Conservation (phyloP, 1,140 invertebrate species). For the Macrobrachium rosenbergii region DNA sequence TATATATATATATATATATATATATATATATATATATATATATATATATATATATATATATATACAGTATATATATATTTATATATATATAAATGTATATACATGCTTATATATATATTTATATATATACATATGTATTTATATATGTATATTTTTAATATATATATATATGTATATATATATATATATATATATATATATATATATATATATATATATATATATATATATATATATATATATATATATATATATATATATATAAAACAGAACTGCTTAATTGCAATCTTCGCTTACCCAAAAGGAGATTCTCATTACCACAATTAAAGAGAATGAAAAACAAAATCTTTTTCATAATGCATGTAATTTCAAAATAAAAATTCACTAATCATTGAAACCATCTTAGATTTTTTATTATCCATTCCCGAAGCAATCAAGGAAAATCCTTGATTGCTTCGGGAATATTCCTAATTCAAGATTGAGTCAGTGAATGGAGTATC, state of each 20-base stretch:
- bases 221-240: slow-evolving; percentile 21
- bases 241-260: not conserved
- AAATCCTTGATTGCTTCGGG: too few relatives aligned
- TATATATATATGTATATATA: slow-evolving; percentile 13
- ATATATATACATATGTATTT: slow-evolving; percentile 16
- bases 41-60: not conserved
- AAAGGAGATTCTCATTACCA: not conserved
- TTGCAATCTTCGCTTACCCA: not conserved
- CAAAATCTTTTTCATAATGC: not conserved
- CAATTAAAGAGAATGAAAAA: not conserved
- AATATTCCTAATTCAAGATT: too few relatives aligned
- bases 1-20: not conserved
- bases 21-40: not conserved
- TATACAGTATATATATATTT: not conserved
- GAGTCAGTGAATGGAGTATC: too few relatives aligned
- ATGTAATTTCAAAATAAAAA: not conserved
- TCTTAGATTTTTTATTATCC: too few relatives aligned
- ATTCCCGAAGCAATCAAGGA: too few relatives aligned
- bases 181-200: not conserved
- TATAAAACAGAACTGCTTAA: not conserved
- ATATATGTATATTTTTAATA: not conserved
- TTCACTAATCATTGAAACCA: not conserved
- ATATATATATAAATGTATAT: slow-evolving; percentile 7
- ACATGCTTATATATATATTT: slow-evolving; percentile 14
- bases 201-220: not conserved